Evolutionary conservation across 1,140 invertebrate species (phyloP).

Genomic region (Diorhabda elongata): DNA sequence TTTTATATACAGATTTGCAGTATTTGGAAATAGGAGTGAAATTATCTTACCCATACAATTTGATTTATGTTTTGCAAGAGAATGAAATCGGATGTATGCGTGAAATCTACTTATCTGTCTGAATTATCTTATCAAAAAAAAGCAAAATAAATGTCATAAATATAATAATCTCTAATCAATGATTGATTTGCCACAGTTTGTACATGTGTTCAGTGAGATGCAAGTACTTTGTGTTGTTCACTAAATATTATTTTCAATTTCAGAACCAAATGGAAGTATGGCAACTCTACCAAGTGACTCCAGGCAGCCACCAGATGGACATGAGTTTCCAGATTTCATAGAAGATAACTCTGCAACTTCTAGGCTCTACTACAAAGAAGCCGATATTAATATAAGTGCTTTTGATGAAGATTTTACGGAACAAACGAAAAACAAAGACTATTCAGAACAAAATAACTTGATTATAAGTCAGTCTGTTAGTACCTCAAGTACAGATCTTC

Average conservation of each 20-base stretch:
- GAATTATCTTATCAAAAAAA: too few species aligned
- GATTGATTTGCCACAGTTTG: too few species aligned
- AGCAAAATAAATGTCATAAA: too few species aligned
- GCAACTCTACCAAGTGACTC: slow-evolving; percentile 48
- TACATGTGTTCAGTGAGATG: too few species aligned
- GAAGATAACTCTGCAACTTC: slow-evolving; percentile 48
- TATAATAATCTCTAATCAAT: too few species aligned
- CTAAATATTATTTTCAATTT: slow-evolving; percentile 9
- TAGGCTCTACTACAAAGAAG: slow-evolving; percentile 6
- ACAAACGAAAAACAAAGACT: background rate
- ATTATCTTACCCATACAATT: too few species aligned
- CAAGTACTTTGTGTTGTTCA: too few species aligned
- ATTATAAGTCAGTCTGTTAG: slow-evolving; percentile 23
- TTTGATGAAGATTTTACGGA: background rate
- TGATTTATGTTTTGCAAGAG: too few species aligned
- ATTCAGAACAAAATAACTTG: slow-evolving; percentile 9
- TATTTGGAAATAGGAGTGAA: too few species aligned
- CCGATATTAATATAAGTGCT: background rate
- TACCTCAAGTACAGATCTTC: slow-evolving; percentile 35
- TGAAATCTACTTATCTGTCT: too few species aligned
- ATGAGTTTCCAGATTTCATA: slow-evolving; percentile 76
- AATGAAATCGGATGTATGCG: too few species aligned
- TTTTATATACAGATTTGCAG: too few species aligned
- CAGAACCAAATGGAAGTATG: slow-evolving; percentile 37
- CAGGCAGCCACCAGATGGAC: slow-evolving; percentile 79